Evolutionary conservation across 2,888 invertebrate species (phyloP).

Genomic region (Laspeyria flexula): DNA sequence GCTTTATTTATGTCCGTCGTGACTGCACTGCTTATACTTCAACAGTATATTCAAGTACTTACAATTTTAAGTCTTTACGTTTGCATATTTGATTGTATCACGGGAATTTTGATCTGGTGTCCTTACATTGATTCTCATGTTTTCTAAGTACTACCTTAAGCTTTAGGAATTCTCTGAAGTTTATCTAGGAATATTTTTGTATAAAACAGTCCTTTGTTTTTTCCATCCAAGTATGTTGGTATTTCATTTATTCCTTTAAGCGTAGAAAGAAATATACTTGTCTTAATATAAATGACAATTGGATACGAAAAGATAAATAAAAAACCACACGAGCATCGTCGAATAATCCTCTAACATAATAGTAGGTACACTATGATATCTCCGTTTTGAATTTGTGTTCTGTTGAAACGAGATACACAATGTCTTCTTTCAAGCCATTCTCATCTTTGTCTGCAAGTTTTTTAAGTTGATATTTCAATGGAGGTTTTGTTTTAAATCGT

Average conservation of each 20-base stretch:
- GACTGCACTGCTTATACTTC: slow-evolving; percentile 63
- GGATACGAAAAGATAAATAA: not conserved
- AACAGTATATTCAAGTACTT: slow-evolving; percentile 40
- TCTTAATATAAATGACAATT: not conserved
- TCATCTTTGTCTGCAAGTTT: slow-evolving; percentile 13
- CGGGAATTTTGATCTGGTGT: slow-evolving; percentile 32
- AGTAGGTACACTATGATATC: slow-evolving; percentile 68
- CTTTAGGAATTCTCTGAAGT: not conserved
- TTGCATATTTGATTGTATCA: slow-evolving; percentile 42
- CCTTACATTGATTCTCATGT: slow-evolving; percentile 11
- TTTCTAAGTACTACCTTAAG: not conserved
- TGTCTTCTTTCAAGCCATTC: slow-evolving; percentile 23
- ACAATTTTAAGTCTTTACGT: slow-evolving; percentile 27
- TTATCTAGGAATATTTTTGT: not conserved
- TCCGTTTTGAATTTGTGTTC: slow-evolving; percentile 64
- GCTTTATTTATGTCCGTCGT: slow-evolving; percentile 81
- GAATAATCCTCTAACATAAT: slow-evolving; percentile 26
- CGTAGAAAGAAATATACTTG: no score
- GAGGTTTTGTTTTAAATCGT: slow-evolving; percentile 45
- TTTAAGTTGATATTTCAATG: slow-evolving; percentile 37
- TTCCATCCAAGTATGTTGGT: no score
- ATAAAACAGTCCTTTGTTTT: no score
- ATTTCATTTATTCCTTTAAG: no score
- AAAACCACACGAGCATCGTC: slow-evolving; percentile 26
- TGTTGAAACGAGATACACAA: slow-evolving; percentile 74